Evolutionary conservation across 2,888 invertebrate genomes (phyloP), one percentile per base, ranked within the genome.

Genomic region (Cerastoderma edule): DNA sequence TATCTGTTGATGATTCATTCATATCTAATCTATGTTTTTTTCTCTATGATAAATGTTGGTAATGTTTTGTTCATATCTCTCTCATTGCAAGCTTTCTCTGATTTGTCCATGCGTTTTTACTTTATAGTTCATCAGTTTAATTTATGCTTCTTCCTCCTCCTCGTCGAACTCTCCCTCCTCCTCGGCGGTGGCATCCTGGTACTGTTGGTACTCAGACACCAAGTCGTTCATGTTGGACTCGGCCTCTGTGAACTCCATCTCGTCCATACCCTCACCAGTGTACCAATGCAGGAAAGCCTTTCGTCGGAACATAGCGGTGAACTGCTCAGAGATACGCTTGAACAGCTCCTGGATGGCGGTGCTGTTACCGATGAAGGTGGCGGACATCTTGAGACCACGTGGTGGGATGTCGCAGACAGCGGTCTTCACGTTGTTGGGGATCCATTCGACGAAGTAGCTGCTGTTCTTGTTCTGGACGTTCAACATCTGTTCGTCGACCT

Each of bases 251-350:
- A 87, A 87, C 60, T 87, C 98, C 96, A 97, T 96, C 94, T 97
- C 97, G 93, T 98, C 97, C 98, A 98, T 98, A 76, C 98, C 98
- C 93, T 98, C 97, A 72, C 98, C 98, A 22, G 98, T 98, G 94
- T 98, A 98, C 98, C 98, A 98, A 94, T 98, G 98, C 93, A 98
- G 95, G 95, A 98, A 98, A 92, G 98, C 98, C 93, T 98, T 98
- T 88, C 98, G 95, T 86, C 97, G 95, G 95, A 97, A 98, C 98
- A 98, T 97, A 73, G 97, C 97, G 13, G 97, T 97, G 86, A 91
- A 91, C 86, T 91, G 91, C 82, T 91, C 91, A 13, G 89, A 89
- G 67, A 91, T 86, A 65, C 78, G 87, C 83, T 89, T 89, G 83
- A 89, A 89, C 46, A 89, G 75, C 64, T 88, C 88, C 75, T 90